A percentile compares a stretch with the other conserved stretches of the same genome.
Conservation (phyloP, 35 echinoderm and acorn worm genomes). For the Apostichopus californicus region DNA sequence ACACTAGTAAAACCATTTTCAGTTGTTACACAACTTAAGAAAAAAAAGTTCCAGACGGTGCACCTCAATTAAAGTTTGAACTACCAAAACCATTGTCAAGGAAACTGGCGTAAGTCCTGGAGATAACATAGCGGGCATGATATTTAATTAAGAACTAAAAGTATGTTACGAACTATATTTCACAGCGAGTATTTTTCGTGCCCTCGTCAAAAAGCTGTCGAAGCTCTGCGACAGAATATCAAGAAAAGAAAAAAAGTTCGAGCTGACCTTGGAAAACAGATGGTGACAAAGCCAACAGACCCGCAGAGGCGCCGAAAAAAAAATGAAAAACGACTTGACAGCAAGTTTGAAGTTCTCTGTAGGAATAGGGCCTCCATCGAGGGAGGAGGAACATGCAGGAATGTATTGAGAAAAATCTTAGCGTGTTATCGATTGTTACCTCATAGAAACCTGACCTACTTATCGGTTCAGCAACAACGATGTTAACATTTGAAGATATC, state of each 20-base stretch:
- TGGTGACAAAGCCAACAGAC: not conserved
- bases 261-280: not conserved
- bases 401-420: not conserved
- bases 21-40: no score
- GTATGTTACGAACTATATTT: not conserved
- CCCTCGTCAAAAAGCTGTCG: not conserved
- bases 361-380: not conserved
- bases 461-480: not conserved
- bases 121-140: not conserved
- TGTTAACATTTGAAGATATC: not conserved
- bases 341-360: not conserved
- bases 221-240: not conserved
- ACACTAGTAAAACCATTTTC: no score
- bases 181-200: not conserved
- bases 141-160: not conserved
- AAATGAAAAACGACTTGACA: not conserved
- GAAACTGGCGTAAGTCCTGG: not conserved
- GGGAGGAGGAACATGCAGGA: not conserved
- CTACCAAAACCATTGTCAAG: no score
- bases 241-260: not conserved
- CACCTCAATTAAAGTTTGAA: no score
- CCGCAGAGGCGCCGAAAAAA: no score
- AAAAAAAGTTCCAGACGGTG: no score
- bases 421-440: not conserved
- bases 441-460: not conserved